Conservation (phyloP, 1,140 invertebrate species). For the Antheraea pernyi region DNA sequence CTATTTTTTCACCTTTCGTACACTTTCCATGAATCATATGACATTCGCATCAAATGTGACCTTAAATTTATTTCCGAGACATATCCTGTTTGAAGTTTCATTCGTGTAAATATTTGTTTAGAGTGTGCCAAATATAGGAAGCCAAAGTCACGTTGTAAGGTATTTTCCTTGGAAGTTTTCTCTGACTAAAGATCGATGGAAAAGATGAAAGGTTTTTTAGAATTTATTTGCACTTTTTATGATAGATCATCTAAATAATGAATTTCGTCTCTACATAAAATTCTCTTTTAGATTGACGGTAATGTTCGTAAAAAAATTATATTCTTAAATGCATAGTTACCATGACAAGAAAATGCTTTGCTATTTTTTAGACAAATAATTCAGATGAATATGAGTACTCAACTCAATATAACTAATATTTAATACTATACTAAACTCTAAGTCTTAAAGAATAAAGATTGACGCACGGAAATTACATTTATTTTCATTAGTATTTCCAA, state of each 20-base stretch:
- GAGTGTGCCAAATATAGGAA: slow-evolving; percentile 31
- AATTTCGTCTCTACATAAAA: neutral
- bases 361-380: too few relatives aligned
- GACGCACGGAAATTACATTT: too few relatives aligned
- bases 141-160: slow-evolving; percentile 13
- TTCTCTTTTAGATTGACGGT: neutral
- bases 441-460: too few relatives aligned
- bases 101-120: slow-evolving; percentile 25
- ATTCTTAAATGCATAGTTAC: too few relatives aligned
- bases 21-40: neutral
- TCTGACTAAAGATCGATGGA: neutral
- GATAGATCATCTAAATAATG: neutral
- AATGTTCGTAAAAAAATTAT: too few relatives aligned
- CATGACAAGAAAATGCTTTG: too few relatives aligned
- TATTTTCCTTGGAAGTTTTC: slow-evolving; percentile 41
- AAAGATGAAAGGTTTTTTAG: neutral
- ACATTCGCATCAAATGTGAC: slow-evolving; percentile 6
- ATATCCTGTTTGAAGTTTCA: slow-evolving; percentile 17
- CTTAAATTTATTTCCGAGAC: slow-evolving; percentile 21
- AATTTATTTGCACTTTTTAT: neutral
- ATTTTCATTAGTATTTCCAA: too few relatives aligned
- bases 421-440: too few relatives aligned
- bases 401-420: too few relatives aligned
- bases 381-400: too few relatives aligned
- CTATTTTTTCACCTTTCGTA: neutral